phyloP scores from a whole-genome alignment of 1,140 invertebrate species.

The Drosophila kurseongensis region DNA sequence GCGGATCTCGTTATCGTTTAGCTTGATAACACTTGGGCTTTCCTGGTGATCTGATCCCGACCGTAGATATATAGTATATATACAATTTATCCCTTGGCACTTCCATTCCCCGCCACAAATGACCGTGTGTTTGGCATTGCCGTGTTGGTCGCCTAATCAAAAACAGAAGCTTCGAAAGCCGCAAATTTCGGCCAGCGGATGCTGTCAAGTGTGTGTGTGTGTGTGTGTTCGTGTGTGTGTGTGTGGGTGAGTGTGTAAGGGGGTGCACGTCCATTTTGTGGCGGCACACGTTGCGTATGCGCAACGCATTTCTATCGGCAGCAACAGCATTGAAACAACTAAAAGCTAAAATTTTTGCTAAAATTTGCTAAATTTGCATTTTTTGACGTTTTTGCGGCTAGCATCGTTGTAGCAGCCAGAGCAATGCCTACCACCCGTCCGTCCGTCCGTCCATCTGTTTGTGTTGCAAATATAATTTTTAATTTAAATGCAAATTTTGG shows the following conservation, averaged over 20 bases:
- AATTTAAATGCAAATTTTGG: conserved; percentile 83
- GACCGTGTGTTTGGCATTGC: conserved; percentile 11
- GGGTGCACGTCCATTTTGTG: conserved; percentile 50
- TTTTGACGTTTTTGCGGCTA: conserved; percentile 65
- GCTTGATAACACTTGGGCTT: background rate
- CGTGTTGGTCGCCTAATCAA: conserved; percentile 66
- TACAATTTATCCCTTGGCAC: background rate
- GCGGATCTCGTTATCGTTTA: background rate
- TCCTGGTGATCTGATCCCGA: background rate
- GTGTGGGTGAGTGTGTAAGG: background rate
- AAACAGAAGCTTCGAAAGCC: conserved; percentile 75
- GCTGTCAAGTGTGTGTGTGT: conserved; percentile 19
- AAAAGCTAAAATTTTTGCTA: conserved; percentile 75
- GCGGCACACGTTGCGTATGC: conserved; percentile 73
- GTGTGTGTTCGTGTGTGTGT: conserved; percentile 6
- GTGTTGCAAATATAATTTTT: conserved; percentile 83
- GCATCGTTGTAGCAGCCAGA: conserved; percentile 29
- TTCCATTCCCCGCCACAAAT: background rate
- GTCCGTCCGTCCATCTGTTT: conserved; percentile 51
- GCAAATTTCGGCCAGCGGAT: conserved; percentile 62
- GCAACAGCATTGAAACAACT: conserved; percentile 61
- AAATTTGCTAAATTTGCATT: conserved; percentile 83
- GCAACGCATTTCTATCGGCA: conserved; percentile 63
- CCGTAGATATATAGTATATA: too few species aligned
- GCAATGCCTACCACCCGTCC: conserved; percentile 20